A percentile compares a stretch with the other conserved stretches of the same genome.
phyloP scores from a whole-genome alignment of 2,797 vertebrate species.

The Podarcis siculus region DNA sequence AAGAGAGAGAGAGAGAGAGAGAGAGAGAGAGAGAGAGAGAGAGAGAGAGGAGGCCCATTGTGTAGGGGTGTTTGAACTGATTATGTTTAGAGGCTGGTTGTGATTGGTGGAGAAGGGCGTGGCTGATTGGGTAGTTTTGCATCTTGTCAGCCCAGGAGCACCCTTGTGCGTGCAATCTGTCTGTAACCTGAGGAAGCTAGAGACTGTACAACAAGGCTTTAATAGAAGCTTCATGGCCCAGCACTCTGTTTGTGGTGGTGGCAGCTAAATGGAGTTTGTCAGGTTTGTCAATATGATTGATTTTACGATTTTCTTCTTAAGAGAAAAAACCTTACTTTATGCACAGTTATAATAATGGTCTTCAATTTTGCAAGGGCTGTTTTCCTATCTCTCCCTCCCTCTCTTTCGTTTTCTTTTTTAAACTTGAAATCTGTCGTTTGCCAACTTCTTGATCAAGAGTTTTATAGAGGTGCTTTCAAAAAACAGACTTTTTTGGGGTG shows the following conservation, averaged over 20 bases:
- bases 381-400: conserved; percentile 31
- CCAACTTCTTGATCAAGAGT: conserved; percentile 64
- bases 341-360: conserved; percentile 76
- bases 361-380: conserved; percentile 76
- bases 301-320: conserved; percentile 78
- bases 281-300: conserved; percentile 95
- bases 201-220: conserved; percentile 84
- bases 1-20: conserved; percentile 18
- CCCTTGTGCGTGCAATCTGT: conserved; percentile 92
- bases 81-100: conserved; percentile 85
- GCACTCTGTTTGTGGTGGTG: conserved; percentile 90
- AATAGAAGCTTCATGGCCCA: conserved; percentile 85
- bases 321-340: conserved; percentile 66
- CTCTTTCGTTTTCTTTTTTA: neutral
- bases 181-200: conserved; percentile 89
- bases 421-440: conserved; percentile 45
- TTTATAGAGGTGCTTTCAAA: conserved; percentile 34
- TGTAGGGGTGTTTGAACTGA: conserved; percentile 81
- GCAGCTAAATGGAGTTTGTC: conserved; percentile 98
- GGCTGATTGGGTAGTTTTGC: conserved; percentile 96
- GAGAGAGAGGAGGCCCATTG: conserved; percentile 80
- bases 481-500: neutral
- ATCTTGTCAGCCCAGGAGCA: conserved; percentile 92
- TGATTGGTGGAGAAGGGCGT: conserved; percentile 97
- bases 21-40: conserved; percentile 23